These are phyloP conservation scores for Phalacrocorax pelagicus DNA, from an alignment of 2,113 vertebrate species.

Conservation along the genomic window DNA sequence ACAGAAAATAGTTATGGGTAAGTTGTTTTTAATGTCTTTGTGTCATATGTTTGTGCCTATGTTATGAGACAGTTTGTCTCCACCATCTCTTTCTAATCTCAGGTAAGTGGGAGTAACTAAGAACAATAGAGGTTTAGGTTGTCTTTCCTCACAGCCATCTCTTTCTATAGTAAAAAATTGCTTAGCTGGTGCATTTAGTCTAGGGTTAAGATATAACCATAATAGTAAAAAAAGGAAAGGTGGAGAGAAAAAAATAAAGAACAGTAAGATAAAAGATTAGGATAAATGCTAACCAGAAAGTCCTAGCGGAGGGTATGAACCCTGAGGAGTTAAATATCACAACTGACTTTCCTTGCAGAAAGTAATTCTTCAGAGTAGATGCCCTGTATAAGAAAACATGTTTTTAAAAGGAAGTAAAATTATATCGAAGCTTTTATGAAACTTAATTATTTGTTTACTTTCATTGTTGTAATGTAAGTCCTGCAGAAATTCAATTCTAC, in stretches of 20 bases:
- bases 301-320: neutral
- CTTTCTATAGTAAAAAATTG: neutral
- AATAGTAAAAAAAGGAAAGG: neutral
- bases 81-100: neutral
- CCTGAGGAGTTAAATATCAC: neutral
- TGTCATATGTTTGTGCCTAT: neutral
- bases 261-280: neutral
- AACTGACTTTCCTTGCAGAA: neutral
- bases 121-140: neutral
- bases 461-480: neutral
- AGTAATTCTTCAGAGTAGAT: neutral
- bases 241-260: neutral
- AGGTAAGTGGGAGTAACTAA: neutral
- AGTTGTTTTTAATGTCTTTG: neutral
- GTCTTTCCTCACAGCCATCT: neutral
- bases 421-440: neutral
- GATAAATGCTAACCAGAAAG: neutral
- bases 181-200: neutral
- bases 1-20: neutral
- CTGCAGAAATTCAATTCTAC: neutral
- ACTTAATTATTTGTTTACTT: neutral
- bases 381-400: neutral
- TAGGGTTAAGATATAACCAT: neutral
- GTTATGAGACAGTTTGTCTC: neutral
- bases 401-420: neutral